phyloP scores from a whole-genome alignment of 2,113 vertebrate genomes.

The Chionomys nivalis region DNA sequence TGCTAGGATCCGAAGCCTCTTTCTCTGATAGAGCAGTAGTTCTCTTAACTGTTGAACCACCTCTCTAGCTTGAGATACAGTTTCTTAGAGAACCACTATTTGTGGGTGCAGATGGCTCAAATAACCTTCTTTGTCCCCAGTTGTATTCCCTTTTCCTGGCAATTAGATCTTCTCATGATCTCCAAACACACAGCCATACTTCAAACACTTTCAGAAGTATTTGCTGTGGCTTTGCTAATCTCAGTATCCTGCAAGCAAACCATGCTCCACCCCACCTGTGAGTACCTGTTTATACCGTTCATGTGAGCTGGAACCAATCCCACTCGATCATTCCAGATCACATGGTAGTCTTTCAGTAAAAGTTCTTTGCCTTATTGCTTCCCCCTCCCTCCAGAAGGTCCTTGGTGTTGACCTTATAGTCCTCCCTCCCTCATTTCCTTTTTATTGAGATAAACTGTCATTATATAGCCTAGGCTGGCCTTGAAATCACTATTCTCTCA shows the following conservation, averaged over 20 bases:
- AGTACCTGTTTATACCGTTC: not conserved
- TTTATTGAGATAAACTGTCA: not conserved
- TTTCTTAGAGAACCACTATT: not conserved
- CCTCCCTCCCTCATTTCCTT: not conserved
- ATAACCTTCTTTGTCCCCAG: not conserved
- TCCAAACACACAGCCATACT: not conserved
- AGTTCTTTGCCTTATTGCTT: not conserved
- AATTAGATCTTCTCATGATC: not conserved
- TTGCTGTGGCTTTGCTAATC: too few relatives aligned
- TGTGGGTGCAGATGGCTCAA: not conserved
- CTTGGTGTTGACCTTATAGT: not conserved
- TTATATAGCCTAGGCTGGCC: not conserved
- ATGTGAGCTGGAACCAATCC: not conserved
- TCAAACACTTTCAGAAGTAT: not conserved
- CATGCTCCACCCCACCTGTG: not conserved
- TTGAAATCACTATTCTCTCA: not conserved
- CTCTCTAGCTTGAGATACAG: not conserved
- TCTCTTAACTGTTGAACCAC: not conserved
- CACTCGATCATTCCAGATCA: not conserved
- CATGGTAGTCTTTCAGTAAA: not conserved
- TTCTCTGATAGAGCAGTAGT: not conserved
- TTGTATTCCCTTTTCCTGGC: not conserved
- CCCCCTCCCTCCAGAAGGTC: not conserved
- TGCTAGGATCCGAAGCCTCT: not conserved
- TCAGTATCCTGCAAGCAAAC: not conserved